A percentile compares a stretch with the other conserved stretches of the same genome.
phyloP scores from a whole-genome alignment of 2,113 vertebrate genomes.

The Octodon degus region DNA sequence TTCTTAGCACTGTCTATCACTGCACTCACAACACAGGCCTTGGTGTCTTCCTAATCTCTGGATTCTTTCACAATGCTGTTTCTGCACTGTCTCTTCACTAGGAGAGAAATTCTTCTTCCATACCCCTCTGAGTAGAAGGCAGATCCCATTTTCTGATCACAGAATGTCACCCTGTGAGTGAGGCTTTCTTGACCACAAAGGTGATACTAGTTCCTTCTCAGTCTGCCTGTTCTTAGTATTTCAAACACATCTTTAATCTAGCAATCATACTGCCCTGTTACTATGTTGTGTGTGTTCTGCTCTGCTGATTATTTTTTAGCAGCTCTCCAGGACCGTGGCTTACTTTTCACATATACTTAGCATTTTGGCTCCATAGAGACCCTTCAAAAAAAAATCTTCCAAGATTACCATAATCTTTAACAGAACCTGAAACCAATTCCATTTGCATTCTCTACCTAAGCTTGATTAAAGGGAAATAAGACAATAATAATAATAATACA shows the following conservation, averaged over 20 bases:
- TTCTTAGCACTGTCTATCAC: neutral
- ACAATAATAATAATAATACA: conserved; percentile 52
- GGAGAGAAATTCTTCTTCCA: neutral
- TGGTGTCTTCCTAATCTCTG: neutral
- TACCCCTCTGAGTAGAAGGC: neutral
- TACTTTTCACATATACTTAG: neutral
- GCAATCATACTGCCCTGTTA: neutral
- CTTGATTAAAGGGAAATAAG: conserved; percentile 58
- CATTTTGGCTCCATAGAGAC: conserved; percentile 7
- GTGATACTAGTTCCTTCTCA: neutral
- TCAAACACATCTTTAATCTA: neutral
- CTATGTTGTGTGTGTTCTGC: neutral
- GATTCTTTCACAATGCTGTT: neutral
- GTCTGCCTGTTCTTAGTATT: neutral
- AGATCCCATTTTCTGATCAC: neutral
- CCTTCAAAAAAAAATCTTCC: neutral
- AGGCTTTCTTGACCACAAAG: neutral
- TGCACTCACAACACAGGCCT: neutral
- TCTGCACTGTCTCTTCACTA: neutral
- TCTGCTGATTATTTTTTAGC: neutral
- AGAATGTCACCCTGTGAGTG: neutral
- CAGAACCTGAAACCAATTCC: conserved; percentile 52
- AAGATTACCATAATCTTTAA: conserved; percentile 41
- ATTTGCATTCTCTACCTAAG: conserved; percentile 60
- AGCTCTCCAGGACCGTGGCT: neutral